These are phyloP conservation scores for Omphaloscelis lunosa DNA, from an alignment of 2,888 invertebrate genomes.

Conservation along the genomic window DNA sequence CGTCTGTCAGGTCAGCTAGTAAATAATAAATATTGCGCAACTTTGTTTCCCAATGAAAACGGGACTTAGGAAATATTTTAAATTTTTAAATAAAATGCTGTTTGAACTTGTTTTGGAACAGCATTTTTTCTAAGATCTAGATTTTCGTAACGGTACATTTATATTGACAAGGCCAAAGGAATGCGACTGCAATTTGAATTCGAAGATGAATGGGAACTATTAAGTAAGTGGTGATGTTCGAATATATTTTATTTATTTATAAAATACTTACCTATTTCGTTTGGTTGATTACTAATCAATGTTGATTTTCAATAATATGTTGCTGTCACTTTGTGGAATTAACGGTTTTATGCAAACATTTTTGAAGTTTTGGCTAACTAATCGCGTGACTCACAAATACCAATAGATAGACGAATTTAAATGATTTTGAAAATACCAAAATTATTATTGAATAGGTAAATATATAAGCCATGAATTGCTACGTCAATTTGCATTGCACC, in stretches of 20 bases:
- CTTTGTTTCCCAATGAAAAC: neutral
- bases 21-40: conserved; percentile 5
- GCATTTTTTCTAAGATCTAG: conserved; percentile 40
- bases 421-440: neutral
- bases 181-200: conserved; percentile 27
- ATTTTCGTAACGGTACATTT: conserved; percentile 38
- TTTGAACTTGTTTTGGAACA: conserved; percentile 16
- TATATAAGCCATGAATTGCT: neutral
- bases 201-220: conserved; percentile 27
- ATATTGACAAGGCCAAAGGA: conserved; percentile 30
- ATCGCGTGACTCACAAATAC: conserved; percentile 7
- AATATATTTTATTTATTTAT: conserved; percentile 22
- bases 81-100: conserved; percentile 12
- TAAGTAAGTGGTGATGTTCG: conserved; percentile 13
- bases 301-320: conserved; percentile 32
- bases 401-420: neutral
- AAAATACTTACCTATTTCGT: neutral
- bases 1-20: too few species aligned
- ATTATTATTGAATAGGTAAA: neutral
- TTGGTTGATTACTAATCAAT: conserved; percentile 16
- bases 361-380: neutral
- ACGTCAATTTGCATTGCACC: neutral
- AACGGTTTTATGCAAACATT: conserved; percentile 10
- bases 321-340: conserved; percentile 2
- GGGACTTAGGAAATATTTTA: conserved; percentile 12